Percentiles rank a stretch among this genome's conserved stretches.
Conservation (phyloP, 1,140 invertebrate species). For the Apis florea region DNA sequence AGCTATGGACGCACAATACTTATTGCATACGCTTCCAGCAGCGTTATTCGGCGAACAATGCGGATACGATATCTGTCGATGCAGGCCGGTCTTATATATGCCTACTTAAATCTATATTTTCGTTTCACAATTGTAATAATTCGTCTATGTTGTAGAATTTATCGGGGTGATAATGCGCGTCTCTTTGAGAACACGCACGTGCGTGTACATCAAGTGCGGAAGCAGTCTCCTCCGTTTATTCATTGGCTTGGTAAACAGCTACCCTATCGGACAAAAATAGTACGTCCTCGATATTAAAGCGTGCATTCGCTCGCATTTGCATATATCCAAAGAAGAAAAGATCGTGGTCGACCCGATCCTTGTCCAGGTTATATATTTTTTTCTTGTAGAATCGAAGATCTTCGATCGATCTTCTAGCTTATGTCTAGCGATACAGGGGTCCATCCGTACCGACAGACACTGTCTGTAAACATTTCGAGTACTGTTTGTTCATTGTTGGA, state of each 20-base stretch:
- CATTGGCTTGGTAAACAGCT: constrained; percentile 14
- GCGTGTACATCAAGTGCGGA: not conserved
- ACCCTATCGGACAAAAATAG: constrained; percentile 18
- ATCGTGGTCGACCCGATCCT: not conserved
- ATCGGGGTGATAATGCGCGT: not conserved
- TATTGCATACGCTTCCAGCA: too few relatives aligned
- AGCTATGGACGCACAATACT: too few relatives aligned
- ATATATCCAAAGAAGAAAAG: not conserved
- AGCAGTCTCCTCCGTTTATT: constrained; percentile 17
- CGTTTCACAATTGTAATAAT: too few relatives aligned
- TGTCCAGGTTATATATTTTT: not conserved
- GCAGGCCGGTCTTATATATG: too few relatives aligned
- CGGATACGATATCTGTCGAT: too few relatives aligned
- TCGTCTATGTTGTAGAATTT: not conserved
- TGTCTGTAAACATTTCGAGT: too few relatives aligned
- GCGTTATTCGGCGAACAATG: too few relatives aligned
- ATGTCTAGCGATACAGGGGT: too few relatives aligned
- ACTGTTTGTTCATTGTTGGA: too few relatives aligned
- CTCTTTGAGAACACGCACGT: not conserved
- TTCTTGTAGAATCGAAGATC: not conserved
- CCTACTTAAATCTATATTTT: too few relatives aligned
- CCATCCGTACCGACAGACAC: too few relatives aligned
- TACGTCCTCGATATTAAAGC: constrained; percentile 14
- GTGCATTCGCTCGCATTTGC: not conserved
- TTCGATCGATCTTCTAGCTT: too few relatives aligned